Base-by-base conservation (phyloP, 2,888 invertebrate species). In the Branchellion lobata region DNA sequence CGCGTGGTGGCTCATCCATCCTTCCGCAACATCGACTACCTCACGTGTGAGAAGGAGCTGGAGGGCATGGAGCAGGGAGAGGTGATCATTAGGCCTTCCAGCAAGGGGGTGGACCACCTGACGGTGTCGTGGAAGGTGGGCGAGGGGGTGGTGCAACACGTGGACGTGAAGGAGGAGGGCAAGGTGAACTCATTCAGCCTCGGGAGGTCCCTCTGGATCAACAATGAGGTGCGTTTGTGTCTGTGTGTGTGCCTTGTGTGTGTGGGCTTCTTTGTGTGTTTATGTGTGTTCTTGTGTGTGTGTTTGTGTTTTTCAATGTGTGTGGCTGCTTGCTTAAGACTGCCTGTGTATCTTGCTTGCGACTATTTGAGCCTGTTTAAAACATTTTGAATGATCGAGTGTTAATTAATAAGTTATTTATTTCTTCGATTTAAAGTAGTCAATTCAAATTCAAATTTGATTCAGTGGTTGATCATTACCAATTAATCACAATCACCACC, bases 41-140 rank as follows among this genome's bases (percentile, higher is more conserved):
- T 92, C 0, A 95, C 96, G 86, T 95, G 96, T 0, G 94, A 96
- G 85, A 94, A 93, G 85, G 89, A 95, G 79, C 93, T 99, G 92
- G 91, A 91, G 73, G 91, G 91, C 79, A 93, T 96, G 92, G 96
- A 96, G 82, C 96, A 95, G 88, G 98, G 99, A 0, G 99, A 99
- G 86, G 95, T 94, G 21, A 93, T 99, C 34, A 92, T 99, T 27
- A 90, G 99, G 81, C 99, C 99, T 0, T 97, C 97, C 77, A 96
- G 96, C 87, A 97, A 98, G 90, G 96, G 96, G 65, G 91, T 93
- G 0, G 95, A 98, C 87, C 96, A 96, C 88, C 89, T 99, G 82
- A 98, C 98, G 0, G 95, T 96, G 0, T 98, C 98, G 0, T 99
- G 99, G 99, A 99, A 99, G 88, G 96, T 99, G 0, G 91, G 94